phyloP scores from a whole-genome alignment of 2,888 invertebrate species.

The Plusia festucae region DNA sequence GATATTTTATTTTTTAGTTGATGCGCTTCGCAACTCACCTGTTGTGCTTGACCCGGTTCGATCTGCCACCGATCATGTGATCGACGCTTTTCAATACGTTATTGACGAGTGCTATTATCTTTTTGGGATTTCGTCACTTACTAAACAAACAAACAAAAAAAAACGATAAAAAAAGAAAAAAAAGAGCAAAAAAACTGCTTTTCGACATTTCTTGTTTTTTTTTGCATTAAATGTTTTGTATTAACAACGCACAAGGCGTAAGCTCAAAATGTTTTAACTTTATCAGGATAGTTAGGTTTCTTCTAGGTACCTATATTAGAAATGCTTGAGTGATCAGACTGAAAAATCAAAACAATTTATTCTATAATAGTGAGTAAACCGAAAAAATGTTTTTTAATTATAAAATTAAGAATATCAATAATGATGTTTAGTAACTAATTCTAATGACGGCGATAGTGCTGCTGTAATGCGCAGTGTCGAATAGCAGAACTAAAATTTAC shows the following conservation, averaged over 20 bases:
- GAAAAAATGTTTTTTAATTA: too few species aligned
- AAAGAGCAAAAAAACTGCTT: not conserved
- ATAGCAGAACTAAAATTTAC: conserved; percentile 81
- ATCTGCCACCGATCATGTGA: conserved; percentile 87
- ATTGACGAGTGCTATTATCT: conserved; percentile 66
- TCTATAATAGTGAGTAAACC: too few species aligned
- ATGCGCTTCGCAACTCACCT: conserved; percentile 88
- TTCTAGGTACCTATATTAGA: too few species aligned
- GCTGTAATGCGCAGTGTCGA: conserved; percentile 76
- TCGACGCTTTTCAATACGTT: conserved; percentile 82
- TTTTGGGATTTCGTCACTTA: conserved; percentile 46
- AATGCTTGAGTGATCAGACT: not conserved
- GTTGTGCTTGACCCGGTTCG: conserved; percentile 89
- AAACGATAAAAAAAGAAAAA: conserved; percentile 13
- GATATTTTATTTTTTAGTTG: conserved; percentile 90
- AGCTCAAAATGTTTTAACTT: not conserved
- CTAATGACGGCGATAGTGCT: conserved; percentile 68
- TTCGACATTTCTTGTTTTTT: not conserved
- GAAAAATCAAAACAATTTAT: not conserved
- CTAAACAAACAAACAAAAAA: not conserved
- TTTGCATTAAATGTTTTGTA: not conserved
- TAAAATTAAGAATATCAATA: too few species aligned
- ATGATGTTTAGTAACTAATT: conserved; percentile 32
- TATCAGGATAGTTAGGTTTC: not conserved
- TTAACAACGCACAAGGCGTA: not conserved